These are phyloP conservation scores for Diorhabda sublineata DNA, from an alignment of 1,140 invertebrate genomes.

Conservation along the genomic window DNA sequence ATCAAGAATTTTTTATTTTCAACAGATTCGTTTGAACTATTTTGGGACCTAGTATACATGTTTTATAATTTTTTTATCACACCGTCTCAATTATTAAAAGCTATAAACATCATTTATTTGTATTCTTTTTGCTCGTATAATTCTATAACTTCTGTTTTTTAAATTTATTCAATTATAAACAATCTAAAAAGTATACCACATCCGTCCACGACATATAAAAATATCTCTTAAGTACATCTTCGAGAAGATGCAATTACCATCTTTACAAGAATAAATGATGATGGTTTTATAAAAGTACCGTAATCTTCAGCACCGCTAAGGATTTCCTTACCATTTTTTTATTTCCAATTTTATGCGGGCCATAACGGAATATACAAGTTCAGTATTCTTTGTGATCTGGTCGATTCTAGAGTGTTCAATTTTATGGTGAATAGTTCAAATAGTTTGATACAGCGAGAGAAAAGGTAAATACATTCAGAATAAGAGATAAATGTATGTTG, in stretches of 20 bases:
- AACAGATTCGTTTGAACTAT: no score
- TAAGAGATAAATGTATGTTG: background rate
- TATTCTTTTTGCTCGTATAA: no score
- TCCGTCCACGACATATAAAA: background rate
- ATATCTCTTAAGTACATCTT: background rate
- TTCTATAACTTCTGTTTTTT: background rate
- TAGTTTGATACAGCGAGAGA: background rate
- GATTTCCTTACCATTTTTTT: background rate
- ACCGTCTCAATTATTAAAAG: no score
- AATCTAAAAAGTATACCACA: background rate
- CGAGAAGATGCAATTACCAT: background rate
- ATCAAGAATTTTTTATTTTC: no score
- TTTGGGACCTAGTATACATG: no score
- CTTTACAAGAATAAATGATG: background rate
- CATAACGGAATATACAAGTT: background rate
- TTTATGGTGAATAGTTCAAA: background rate
- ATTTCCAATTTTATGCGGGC: background rate
- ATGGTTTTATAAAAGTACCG: background rate
- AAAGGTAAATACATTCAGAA: background rate
- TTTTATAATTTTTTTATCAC: no score
- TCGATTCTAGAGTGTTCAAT: background rate
- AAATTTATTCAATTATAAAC: background rate
- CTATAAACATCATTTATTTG: no score
- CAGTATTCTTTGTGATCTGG: slow-evolving; percentile 4
- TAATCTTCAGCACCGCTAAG: background rate